These are phyloP conservation scores for Petroica traversi DNA, from an alignment of 2,113 vertebrate species.

Conservation along the genomic window DNA sequence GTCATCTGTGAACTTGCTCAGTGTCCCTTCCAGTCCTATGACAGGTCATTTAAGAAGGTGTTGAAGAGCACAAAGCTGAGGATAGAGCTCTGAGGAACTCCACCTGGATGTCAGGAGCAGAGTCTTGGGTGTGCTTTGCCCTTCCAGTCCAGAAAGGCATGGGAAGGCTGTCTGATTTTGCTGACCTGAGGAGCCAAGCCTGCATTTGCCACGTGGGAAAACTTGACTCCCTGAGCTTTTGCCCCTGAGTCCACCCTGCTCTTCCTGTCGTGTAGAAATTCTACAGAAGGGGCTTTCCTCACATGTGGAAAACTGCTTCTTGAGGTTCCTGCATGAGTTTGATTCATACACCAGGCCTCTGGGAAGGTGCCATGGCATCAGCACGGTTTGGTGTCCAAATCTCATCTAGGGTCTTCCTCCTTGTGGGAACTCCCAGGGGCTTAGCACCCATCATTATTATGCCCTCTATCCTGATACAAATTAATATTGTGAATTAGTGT, in stretches of 20 bases:
- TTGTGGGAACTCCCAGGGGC: neutral
- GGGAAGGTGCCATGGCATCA: neutral
- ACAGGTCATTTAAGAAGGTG: neutral
- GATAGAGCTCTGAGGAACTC: neutral
- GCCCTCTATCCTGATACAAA: neutral
- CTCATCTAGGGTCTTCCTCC: slow-evolving; percentile 19
- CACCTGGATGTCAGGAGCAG: neutral
- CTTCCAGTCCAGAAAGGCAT: neutral
- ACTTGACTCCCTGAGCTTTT: neutral
- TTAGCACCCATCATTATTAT: neutral
- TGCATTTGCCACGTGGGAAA: rapidly evolving
- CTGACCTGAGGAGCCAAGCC: neutral
- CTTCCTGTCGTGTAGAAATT: neutral
- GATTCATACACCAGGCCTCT: slow-evolving; percentile 15
- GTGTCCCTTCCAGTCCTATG: neutral
- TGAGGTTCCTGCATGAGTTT: neutral
- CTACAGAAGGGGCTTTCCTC: neutral
- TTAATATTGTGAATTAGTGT: neutral
- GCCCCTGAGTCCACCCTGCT: neutral
- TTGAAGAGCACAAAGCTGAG: neutral
- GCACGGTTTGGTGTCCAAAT: neutral
- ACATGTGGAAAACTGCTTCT: neutral
- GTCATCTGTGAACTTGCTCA: neutral
- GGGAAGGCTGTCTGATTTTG: neutral
- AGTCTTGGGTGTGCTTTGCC: neutral